Percentiles rank a stretch among this genome's conserved stretches.
Conservation (phyloP, 2,113 vertebrate genomes). For the Chionomys nivalis region DNA sequence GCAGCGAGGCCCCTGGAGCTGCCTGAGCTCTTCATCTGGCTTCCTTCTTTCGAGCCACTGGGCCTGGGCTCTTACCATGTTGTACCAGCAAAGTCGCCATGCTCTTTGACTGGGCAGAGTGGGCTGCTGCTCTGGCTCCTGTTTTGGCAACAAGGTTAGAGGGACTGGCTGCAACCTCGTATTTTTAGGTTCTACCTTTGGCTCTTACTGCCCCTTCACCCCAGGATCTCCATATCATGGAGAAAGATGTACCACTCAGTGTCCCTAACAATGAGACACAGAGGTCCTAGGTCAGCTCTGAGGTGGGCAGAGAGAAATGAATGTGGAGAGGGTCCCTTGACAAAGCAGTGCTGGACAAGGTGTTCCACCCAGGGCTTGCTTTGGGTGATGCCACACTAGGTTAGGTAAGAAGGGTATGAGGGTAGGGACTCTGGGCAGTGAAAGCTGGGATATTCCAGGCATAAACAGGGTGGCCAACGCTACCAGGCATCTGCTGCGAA, state of each 20-base stretch:
- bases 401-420: fast-evolving
- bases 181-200: not conserved
- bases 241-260: fast-evolving
- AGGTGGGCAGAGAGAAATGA: not conserved
- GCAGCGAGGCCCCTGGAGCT: not conserved
- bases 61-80: not conserved
- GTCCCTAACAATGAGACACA: not conserved
- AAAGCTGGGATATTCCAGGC: not conserved
- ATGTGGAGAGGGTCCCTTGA: not conserved
- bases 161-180: fast-evolving
- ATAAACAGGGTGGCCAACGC: not conserved
- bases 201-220: not conserved
- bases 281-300: not conserved
- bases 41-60: not conserved
- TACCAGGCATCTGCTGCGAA: conserved; percentile 62
- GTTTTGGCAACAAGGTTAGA: not conserved
- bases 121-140: not conserved
- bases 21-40: not conserved
- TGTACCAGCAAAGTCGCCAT: not conserved
- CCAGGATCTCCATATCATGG: not conserved
- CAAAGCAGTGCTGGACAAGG: not conserved
- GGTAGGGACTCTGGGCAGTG: not conserved
- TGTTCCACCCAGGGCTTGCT: not conserved
- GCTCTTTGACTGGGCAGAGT: not conserved
- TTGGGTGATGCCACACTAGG: not conserved